Base-by-base conservation (phyloP, 2,888 invertebrate genomes). In the Sympetrum striolatum region DNA sequence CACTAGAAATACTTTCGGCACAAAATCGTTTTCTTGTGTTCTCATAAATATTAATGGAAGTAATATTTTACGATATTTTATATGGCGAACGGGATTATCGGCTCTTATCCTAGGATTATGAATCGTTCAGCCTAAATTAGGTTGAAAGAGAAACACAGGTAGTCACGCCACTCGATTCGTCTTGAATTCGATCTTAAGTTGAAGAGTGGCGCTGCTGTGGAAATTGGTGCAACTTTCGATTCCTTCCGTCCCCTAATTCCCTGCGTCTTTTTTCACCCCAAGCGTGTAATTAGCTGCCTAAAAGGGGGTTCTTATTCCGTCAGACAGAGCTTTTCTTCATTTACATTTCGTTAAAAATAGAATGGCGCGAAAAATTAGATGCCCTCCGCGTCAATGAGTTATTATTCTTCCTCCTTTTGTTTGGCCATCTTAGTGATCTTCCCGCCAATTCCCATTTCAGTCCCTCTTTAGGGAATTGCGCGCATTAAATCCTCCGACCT, bases 211-310 rank as follows among this genome's bases (percentile, higher is more conserved):
- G 44, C 44, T 10, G 10, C 44, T 44, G 44, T 10, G 44, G 44
- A 8, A 10, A 8, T 44, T 10, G 44, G 44, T 10, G 44, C 44
- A 44, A 44, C 44, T 8, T 44, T 44, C 44, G 44, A 44, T 15
- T 22, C 58, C 58, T 18, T 15, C 58, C 0, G 18, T 44, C 10
- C 81, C 82, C 35, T 82, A 82, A 82, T 82, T n/a, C n/a, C n/a
- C n/a, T n/a, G n/a, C n/a, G 31, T 10, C 82, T 58, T 82, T 86
- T 86, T 86, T 86, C 60, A 86, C 58, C 81, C 58, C 82, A 44
- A 58, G 64, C 86, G 86, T 86, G 86, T 86, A 86, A 86, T 86
- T 86, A 86, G 86, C 86, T 86, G 25, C 86, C 86, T 22, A 53
- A 82, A 48, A 18, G 48, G 82, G 48, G n/a, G 60, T 86, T 60